Conservation (phyloP, 2,113 vertebrate species). For the Phyllostomus discolor region DNA sequence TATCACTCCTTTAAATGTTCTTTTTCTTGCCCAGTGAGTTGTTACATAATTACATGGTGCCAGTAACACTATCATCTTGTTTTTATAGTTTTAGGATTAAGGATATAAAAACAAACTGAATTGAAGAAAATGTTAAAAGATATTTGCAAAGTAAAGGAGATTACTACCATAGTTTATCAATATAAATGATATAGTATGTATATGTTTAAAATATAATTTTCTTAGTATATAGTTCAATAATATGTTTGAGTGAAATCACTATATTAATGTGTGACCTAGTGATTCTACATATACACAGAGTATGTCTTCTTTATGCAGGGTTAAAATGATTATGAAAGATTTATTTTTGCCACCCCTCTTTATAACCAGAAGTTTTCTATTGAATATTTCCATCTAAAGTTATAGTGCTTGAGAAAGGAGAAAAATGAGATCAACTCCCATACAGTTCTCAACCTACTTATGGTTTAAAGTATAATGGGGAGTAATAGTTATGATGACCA, state of each 20-base stretch:
- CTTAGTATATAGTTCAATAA: slow-evolving; percentile 15
- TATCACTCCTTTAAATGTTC: slow-evolving; percentile 71
- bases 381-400: background rate
- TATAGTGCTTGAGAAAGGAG: background rate
- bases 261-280: background rate
- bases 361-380: background rate
- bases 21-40: slow-evolving; percentile 77
- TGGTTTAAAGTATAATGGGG: background rate
- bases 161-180: slow-evolving; percentile 22
- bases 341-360: background rate
- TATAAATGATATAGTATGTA: background rate
- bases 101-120: slow-evolving; percentile 72
- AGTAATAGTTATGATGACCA: background rate
- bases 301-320: background rate
- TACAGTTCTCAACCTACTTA: background rate
- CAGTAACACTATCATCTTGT: slow-evolving; percentile 68
- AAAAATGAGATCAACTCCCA: background rate
- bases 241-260: slow-evolving; percentile 56
- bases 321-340: slow-evolving; percentile 15
- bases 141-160: slow-evolving; percentile 41
- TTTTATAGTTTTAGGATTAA: slow-evolving; percentile 79
- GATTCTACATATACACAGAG: background rate
- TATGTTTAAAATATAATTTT: slow-evolving; percentile 59
- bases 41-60: slow-evolving; percentile 65
- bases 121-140: slow-evolving; percentile 69